Percentiles rank a stretch among this genome's conserved stretches.
Evolutionary conservation across 1,140 invertebrate genomes (phyloP).

Genomic region (Atta texana): DNA sequence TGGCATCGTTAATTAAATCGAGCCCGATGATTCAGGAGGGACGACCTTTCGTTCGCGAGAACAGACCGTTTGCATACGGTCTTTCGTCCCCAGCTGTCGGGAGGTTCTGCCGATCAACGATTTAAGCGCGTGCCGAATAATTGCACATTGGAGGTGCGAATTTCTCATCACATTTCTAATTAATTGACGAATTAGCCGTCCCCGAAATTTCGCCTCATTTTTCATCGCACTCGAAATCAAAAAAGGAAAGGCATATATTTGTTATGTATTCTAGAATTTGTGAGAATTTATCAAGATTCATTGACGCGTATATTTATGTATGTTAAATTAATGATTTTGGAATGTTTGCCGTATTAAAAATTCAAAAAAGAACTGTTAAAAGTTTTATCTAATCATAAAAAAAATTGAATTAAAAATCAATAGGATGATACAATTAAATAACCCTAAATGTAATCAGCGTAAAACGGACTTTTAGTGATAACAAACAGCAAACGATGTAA

Average conservation of each 20-base stretch:
- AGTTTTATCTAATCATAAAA: neutral
- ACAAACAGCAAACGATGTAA: conserved; percentile 17
- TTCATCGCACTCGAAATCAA: conserved; percentile 13
- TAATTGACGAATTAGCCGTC: conserved; percentile 20
- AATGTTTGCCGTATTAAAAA: conserved; percentile 6
- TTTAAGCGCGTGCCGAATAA: conserved; percentile 65
- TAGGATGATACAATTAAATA: neutral
- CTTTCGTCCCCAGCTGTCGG: conserved; percentile 65
- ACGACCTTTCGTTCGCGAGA: conserved; percentile 69
- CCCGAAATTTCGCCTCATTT: neutral
- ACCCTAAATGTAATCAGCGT: neutral
- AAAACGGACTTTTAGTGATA: conserved; percentile 10
- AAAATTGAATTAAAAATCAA: neutral
- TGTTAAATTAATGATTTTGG: neutral
- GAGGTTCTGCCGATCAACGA: conserved; percentile 48
- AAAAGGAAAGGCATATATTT: neutral
- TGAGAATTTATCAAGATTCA: neutral
- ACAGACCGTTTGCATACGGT: conserved; percentile 64
- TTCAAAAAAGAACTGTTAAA: neutral
- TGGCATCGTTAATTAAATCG: conserved; percentile 75
- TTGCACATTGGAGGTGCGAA: conserved; percentile 62
- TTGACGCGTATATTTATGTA: neutral
- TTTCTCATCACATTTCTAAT: conserved; percentile 63
- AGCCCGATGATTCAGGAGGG: conserved; percentile 71
- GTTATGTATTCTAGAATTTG: neutral